Evolutionary conservation across 2,888 invertebrate species (phyloP), one percentile per base, ranked within the genome.

Genomic region (Agonopterix subpropinquella): DNA sequence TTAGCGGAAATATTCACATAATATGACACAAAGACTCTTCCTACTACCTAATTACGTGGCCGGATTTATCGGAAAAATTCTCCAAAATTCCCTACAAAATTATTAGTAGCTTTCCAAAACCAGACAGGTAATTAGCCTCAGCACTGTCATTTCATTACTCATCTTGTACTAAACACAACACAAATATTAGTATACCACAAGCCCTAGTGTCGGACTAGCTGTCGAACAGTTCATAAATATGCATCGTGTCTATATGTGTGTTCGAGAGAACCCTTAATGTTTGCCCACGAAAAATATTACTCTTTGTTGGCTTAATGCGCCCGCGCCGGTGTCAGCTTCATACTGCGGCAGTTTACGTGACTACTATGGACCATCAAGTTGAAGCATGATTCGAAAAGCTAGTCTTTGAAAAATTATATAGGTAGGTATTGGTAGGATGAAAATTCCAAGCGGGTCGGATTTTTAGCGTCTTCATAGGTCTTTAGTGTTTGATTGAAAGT

Each of bases 171-270:
- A 73, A 73, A 72, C 64, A 68, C 59, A 62, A 54, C 62, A 65
- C 71, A 78, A 83, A 84, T 78, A 81, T 83, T 84, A 70, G 70
- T 72, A 61, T 52, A 59, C 61, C 62, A 70, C 60, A 64, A 79
- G 76, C 70, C 74, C 69, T 72, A 73, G 80, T 80, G 78, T 77
- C 69, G 70, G 65, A 67, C 73, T 73, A 70, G 76, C 69, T 77
- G 81, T 80, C 74, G 79, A 75, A 84, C 79, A 75, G 68, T 68
- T 80, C 77, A 87, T 87, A 80, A 84, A 88, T 88, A 86, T 86
- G 84, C 80, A 86, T 79, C 71, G 64, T 70, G 71, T 73, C 74
- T 77, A 64, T 70, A 71, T 67, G 67, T 78, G 77, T 81, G 76
- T 72, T 77, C 70, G 75, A 78, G 70, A 48, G 71, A 13, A 13